Evolutionary conservation across 2,888 invertebrate species (phyloP), one percentile per base, ranked within the genome.

Genomic region (Lamellibrachia satsuma): DNA sequence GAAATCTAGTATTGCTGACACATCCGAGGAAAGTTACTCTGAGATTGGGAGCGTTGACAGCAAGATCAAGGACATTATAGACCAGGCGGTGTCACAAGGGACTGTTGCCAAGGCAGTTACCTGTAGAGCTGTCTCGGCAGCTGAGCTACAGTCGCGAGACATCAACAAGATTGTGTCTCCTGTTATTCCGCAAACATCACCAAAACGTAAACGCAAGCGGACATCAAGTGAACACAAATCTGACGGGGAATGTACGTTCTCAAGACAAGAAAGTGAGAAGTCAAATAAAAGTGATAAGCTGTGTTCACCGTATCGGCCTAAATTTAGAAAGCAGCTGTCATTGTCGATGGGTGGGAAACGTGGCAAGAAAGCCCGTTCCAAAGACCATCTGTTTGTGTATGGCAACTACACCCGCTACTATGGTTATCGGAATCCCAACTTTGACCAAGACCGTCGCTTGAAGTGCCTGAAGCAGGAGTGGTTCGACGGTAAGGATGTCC

Each of bases 331-430:
- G 90, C 91, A 91, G 51, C 92, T 91, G 22, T 22, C 91, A 91
- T 27, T 27, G 91, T 52, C 39, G 57, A 11, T 57, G 55, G 91
- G 90, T 22, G 90, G 39, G 22, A 90, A 51, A 8, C 91, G 91
- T 22, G 90, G 52, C 15, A 57, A n/a, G 52, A 52, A 90, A 39
- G n/a, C 39, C 7, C 90, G 57, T 9, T 39, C 91, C 91, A 52
- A 93, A 92, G 93, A 90, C 91, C 55, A 39, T 7, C 90, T 97
- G 96, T 99, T 98, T 97, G 98, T 98, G 95, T 99, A 98, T 97
- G 99, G 99, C 93, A 99, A 99, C 97, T 99, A 99, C 97, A 98
- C 98, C 96, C 98, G 98, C 97, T 99, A 99, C 97, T 99, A 99
- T 96, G 99, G 99, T 52, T 99, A 99, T 96, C 97, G 99, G 75